Conservation (phyloP, 2,113 vertebrate genomes). For the Aspidoscelis tigris region DNA sequence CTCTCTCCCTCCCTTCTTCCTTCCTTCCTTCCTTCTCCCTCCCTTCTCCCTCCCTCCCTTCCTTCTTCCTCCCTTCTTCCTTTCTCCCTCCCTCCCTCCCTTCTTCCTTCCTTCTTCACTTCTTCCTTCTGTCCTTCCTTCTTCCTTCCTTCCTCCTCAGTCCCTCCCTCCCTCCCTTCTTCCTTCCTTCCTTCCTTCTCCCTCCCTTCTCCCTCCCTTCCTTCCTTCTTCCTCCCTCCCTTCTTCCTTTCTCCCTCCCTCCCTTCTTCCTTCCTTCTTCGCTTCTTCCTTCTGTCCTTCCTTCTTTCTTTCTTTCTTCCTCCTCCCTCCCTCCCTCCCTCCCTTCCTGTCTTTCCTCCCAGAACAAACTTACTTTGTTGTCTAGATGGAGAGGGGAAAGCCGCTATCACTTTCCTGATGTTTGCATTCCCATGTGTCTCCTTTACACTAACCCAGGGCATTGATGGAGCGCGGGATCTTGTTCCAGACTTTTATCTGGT, state of each 20-base stretch:
- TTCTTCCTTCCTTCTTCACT: too few species aligned
- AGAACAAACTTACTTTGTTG: slow-evolving; percentile 56
- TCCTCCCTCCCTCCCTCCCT: slow-evolving; percentile 36
- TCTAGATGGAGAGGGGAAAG: not conserved
- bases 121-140: too few species aligned
- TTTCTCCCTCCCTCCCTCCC: too few species aligned
- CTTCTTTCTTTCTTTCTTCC: not conserved
- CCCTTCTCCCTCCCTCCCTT: too few species aligned
- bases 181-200: too few species aligned
- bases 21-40: too few species aligned
- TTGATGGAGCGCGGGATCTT: slow-evolving; percentile 47
- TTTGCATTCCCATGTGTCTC: slow-evolving; percentile 65
- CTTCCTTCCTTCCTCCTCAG: too few species aligned
- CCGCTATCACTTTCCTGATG: slow-evolving; percentile 29
- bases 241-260: not conserved
- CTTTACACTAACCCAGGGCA: slow-evolving; percentile 46
- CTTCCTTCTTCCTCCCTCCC: slow-evolving; percentile 14
- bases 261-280: not conserved
- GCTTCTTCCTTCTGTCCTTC: not conserved
- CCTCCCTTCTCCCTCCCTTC: too few species aligned
- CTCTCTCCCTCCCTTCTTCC: too few species aligned
- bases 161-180: not conserved
- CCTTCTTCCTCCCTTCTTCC: too few species aligned
- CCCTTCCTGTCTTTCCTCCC: not conserved
- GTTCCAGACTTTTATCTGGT: slow-evolving; percentile 54